Evolutionary conservation across 2,888 invertebrate species (phyloP).

Genomic region (Malthinus seriepunctatus): DNA sequence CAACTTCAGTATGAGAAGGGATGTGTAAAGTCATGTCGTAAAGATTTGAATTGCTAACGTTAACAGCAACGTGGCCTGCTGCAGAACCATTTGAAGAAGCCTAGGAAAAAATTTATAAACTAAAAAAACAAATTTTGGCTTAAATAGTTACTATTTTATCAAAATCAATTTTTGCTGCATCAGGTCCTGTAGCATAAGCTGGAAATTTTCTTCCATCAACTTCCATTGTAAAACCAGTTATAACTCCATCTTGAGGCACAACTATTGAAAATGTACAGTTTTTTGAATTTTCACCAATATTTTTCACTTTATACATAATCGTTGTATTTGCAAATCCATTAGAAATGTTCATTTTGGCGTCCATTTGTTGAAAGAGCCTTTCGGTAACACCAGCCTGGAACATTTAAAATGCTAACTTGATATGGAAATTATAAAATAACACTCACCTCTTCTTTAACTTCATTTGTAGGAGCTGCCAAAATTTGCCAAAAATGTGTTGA

Average conservation of each 20-base stretch:
- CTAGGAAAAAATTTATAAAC: conserved; percentile 33
- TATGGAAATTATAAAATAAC: too few species aligned
- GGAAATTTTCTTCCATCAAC: neutral
- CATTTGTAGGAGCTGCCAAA: too few species aligned
- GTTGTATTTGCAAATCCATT: neutral
- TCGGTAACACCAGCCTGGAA: too few species aligned
- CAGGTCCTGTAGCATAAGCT: neutral
- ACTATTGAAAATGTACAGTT: neutral
- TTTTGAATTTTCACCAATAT: neutral
- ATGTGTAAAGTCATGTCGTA: conserved; percentile 71
- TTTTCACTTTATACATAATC: neutral
- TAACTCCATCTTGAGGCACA: neutral
- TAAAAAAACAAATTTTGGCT: too few species aligned
- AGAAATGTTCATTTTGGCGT: neutral
- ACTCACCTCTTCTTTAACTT: too few species aligned
- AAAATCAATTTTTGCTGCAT: neutral
- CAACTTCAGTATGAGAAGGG: conserved; percentile 63
- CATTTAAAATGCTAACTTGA: too few species aligned
- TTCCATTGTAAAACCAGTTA: neutral
- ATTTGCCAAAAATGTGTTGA: too few species aligned
- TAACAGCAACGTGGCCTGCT: conserved; percentile 65
- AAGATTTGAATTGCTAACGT: conserved; percentile 70
- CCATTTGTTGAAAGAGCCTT: neutral
- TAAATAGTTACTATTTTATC: neutral
- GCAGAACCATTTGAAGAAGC: conserved; percentile 62